phyloP scores from a whole-genome alignment of 2,113 vertebrate genomes.

The Tamias sibiricus region DNA sequence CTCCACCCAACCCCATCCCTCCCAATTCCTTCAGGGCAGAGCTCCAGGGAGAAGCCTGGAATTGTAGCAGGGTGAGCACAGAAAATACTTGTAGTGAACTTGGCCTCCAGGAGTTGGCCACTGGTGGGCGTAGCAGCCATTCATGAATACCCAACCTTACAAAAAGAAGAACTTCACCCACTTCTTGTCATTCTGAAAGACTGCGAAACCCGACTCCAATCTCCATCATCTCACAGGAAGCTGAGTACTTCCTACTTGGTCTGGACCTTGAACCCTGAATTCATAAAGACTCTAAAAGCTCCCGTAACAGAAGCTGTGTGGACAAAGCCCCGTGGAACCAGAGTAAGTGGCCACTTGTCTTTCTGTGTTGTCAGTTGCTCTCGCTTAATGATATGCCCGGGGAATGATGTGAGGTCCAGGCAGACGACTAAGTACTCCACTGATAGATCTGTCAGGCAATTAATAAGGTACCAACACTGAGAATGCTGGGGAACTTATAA shows the following conservation, averaged over 20 bases:
- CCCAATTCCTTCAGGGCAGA: background rate
- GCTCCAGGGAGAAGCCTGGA: background rate
- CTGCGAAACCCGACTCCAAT: background rate
- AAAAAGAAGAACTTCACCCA: conserved; percentile 32
- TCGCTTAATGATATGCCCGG: background rate
- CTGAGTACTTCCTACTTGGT: background rate
- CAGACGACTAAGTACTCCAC: background rate
- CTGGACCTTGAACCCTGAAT: background rate
- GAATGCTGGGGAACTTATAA: background rate
- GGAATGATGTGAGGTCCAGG: background rate
- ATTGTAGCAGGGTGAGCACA: background rate
- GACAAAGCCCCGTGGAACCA: background rate
- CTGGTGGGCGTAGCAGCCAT: background rate
- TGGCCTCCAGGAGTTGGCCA: background rate
- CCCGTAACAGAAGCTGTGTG: background rate
- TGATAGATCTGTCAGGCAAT: background rate
- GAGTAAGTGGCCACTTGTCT: conserved; percentile 61
- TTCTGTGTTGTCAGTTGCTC: background rate
- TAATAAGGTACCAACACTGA: background rate
- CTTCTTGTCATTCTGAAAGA: conserved; percentile 18
- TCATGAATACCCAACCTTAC: background rate
- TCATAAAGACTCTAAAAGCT: background rate
- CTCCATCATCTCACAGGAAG: conserved; percentile 27
- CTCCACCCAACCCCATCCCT: background rate
- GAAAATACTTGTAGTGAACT: background rate